phyloP scores from a whole-genome alignment of 2,113 vertebrate genomes.

The Carlito syrichta region DNA sequence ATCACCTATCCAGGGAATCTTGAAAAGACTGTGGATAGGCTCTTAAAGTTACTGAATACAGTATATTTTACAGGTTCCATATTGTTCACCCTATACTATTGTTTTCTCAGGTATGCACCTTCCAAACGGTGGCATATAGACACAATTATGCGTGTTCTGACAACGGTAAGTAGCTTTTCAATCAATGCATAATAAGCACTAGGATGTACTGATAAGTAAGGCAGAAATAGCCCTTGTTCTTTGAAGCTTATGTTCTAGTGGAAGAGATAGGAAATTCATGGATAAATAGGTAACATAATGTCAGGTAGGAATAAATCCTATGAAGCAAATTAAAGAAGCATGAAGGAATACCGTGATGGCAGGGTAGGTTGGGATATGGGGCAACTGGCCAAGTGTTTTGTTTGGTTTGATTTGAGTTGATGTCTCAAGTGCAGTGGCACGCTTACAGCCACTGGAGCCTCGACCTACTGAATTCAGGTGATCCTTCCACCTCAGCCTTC shows the following conservation, averaged over 20 bases:
- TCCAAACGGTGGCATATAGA: conserved; percentile 99
- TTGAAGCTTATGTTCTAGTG: not conserved
- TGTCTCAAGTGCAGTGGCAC: too few species aligned
- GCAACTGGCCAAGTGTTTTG: not conserved
- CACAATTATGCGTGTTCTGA: conserved; percentile 98
- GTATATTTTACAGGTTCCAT: not conserved
- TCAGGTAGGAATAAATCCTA: not conserved
- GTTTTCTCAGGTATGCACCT: conserved; percentile 92
- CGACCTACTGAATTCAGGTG: too few species aligned
- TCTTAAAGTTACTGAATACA: not conserved
- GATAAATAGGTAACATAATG: not conserved
- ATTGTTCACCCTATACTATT: not conserved
- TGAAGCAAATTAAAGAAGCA: not conserved
- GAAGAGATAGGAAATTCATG: not conserved
- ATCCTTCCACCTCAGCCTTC: too few species aligned
- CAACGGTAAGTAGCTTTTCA: conserved; percentile 88
- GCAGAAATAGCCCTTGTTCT: not conserved
- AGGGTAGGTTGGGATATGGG: not conserved
- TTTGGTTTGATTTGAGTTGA: too few species aligned
- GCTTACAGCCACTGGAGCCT: too few species aligned
- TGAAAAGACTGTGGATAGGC: not conserved
- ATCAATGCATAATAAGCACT: not conserved
- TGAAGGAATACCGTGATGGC: not conserved
- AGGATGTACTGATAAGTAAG: not conserved
- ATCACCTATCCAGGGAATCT: not conserved